Evolutionary conservation across 2,888 invertebrate genomes (phyloP).

Genomic region (Asteroscopus sphinx): DNA sequence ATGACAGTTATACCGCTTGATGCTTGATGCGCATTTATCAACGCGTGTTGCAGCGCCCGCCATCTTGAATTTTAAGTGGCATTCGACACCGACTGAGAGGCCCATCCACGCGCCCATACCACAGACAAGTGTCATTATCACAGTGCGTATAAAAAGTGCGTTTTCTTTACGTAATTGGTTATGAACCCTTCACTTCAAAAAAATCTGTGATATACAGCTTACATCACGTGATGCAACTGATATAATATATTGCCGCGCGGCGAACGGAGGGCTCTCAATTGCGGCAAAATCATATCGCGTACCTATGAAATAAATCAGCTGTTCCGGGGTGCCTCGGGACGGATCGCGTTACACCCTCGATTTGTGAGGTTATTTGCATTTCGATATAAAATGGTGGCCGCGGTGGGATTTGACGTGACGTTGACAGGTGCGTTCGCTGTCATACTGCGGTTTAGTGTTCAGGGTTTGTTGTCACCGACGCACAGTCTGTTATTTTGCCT

Average conservation of each 20-base stretch:
- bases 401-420: constrained; percentile 81
- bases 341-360: constrained; percentile 85
- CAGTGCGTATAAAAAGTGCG: constrained; percentile 70
- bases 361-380: constrained; percentile 85
- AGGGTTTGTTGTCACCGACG: constrained; percentile 61
- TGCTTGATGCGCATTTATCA: constrained; percentile 77
- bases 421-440: constrained; percentile 82
- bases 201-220: constrained; percentile 61
- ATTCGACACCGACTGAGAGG: constrained; percentile 84
- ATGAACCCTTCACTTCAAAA: constrained; percentile 68
- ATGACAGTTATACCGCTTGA: constrained; percentile 53
- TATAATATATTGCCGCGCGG: constrained; percentile 63
- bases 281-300: constrained; percentile 86
- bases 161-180: constrained; percentile 82
- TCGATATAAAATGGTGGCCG: constrained; percentile 82
- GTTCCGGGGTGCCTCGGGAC: constrained; percentile 76
- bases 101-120: constrained; percentile 70
- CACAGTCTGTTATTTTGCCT: constrained; percentile 19
- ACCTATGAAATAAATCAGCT: constrained; percentile 87
- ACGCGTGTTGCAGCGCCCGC: constrained; percentile 73
- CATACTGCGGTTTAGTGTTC: constrained; percentile 64
- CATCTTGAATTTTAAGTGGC: constrained; percentile 79
- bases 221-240: constrained; percentile 62
- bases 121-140: constrained; percentile 74
- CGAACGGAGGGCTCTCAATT: constrained; percentile 75